Evolutionary conservation across 2,797 vertebrate genomes (phyloP), one percentile per base, ranked within the genome.

Genomic region (Neostethus bicornis): DNA sequence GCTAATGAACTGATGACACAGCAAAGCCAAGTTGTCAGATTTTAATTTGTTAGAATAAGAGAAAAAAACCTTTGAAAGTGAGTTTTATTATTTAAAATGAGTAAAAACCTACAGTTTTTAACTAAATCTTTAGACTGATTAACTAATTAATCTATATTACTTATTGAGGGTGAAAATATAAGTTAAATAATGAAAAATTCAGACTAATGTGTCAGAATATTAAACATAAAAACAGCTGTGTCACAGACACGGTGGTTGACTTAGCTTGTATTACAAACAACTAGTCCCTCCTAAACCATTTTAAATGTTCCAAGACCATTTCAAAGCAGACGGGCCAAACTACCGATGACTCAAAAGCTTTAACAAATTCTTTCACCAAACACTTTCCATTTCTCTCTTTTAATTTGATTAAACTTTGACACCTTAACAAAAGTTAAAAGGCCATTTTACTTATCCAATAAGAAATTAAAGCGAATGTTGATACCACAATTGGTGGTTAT

Each of bases 391-490:
- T 42, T 14, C 16, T 3, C 13, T 52, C 3, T 19, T 53, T 53
- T 26, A 19, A 19, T 28, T 4, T 29, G 11, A 23, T 23, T 23
- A 28, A 4, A 52, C 13, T 3, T 16, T 34, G 13, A 12, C 12
- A 45, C 14, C n/a, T 35, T 17, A 17, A 7, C 2, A 39, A 0
- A 0, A 20, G 17, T n/a, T n/a, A n/a, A n/a, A n/a, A n/a, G n/a
- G n/a, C n/a, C n/a, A n/a, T n/a, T n/a, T n/a, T n/a, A n/a, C n/a
- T n/a, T n/a, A n/a, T n/a, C n/a, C n/a, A n/a, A n/a, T n/a, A n/a
- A n/a, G n/a, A n/a, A n/a, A n/a, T n/a, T n/a, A n/a, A n/a, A n/a
- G n/a, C n/a, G n/a, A n/a, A n/a, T n/a, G n/a, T n/a, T n/a, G n/a
- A n/a, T n/a, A n/a, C n/a, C n/a, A n/a, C n/a, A n/a, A n/a, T n/a